Percentiles rank a stretch among this genome's conserved stretches.
These are phyloP conservation scores for Todiramphus saurophagus DNA, from an alignment of 2,113 vertebrate species.

Conservation along the genomic window DNA sequence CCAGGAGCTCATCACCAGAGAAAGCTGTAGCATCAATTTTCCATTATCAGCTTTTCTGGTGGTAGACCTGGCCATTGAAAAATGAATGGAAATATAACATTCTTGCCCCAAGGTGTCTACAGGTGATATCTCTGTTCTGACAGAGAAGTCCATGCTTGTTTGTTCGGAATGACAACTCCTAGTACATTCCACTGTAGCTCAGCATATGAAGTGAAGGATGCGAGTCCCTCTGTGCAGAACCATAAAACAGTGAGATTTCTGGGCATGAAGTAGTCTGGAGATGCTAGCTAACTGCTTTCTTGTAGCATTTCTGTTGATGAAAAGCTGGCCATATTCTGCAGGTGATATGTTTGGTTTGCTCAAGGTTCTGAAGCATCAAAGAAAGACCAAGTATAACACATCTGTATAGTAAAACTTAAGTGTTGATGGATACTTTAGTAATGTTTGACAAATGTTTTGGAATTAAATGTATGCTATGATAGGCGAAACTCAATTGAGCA, in stretches of 20 bases:
- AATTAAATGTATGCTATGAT: neutral
- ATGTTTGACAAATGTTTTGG: neutral
- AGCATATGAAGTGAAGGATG: neutral
- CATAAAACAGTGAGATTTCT: neutral
- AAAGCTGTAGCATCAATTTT: neutral
- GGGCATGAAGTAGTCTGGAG: neutral
- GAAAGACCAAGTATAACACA: neutral
- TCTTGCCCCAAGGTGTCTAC: neutral
- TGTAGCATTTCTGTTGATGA: neutral
- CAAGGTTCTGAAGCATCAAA: neutral
- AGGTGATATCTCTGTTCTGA: rapidly evolving
- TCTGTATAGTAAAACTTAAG: neutral
- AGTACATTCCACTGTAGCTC: neutral
- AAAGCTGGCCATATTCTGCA: neutral
- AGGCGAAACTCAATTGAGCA: neutral
- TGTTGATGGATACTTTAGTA: neutral
- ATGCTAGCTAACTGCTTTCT: neutral
- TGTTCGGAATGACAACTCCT: neutral
- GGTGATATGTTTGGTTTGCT: rapidly evolving
- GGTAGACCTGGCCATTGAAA: neutral
- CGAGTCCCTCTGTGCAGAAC: neutral
- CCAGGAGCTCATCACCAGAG: neutral
- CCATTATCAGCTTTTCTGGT: neutral
- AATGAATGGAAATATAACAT: neutral
- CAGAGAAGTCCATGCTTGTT: neutral